Percentiles rank a stretch among this genome's conserved stretches.
phyloP scores from a whole-genome alignment of 35 echinoderm and acorn worm genomes.

The Heliocidaris tuberculata region DNA sequence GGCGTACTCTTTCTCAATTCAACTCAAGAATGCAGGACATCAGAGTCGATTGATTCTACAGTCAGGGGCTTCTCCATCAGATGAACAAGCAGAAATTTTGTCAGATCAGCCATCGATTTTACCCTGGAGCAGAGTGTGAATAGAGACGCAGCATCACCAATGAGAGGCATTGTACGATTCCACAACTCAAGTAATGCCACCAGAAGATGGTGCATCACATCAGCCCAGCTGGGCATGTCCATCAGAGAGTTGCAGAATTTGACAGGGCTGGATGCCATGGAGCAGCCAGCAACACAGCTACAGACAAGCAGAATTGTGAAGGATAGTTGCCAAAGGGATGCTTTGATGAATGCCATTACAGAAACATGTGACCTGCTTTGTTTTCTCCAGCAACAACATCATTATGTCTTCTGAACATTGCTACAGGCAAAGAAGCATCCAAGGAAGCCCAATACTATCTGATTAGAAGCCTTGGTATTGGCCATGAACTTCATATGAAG shows the following conservation, averaged over 20 bases:
- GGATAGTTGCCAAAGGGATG: conserved; percentile 58
- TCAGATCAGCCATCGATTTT: conserved; percentile 62
- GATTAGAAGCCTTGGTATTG: not conserved
- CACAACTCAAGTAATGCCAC: conserved; percentile 39
- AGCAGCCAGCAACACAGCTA: conserved; percentile 59
- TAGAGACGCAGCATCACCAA: conserved; percentile 72
- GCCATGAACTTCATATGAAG: not conserved
- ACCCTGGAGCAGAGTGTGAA: conserved; percentile 76
- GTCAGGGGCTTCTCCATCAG: conserved; percentile 66
- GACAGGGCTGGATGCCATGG: conserved; percentile 53
- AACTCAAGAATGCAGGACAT: conserved; percentile 54
- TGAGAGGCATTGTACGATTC: conserved; percentile 37
- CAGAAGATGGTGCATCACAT: conserved; percentile 23
- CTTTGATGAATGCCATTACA: conserved; percentile 33
- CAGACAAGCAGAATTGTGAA: conserved; percentile 52
- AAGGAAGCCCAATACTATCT: conserved; percentile 18
- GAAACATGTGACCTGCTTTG: conserved; percentile 24
- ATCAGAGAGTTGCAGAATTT: conserved; percentile 61
- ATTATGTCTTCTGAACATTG: not conserved
- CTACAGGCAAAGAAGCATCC: conserved; percentile 41
- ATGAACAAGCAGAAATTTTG: conserved; percentile 49
- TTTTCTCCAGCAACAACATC: not conserved
- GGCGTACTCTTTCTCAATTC: conserved; percentile 65
- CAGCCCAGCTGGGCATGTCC: conserved; percentile 45
- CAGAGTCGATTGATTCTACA: conserved; percentile 48